These are phyloP conservation scores for Sturnira hondurensis DNA, from an alignment of 2,113 vertebrate genomes.

Conservation along the genomic window DNA sequence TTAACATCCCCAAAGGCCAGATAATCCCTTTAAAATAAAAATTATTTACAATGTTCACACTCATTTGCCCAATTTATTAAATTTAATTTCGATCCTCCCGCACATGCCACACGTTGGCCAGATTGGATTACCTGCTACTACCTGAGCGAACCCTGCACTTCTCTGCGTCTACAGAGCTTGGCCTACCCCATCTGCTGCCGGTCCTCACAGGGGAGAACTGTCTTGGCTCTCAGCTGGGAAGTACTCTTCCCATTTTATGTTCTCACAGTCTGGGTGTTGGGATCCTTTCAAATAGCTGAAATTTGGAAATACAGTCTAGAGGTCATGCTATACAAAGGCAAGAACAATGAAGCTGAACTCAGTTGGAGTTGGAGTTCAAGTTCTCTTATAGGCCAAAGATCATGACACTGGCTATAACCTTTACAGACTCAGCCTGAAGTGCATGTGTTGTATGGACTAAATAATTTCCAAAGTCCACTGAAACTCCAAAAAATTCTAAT, in stretches of 20 bases:
- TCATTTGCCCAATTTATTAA: conserved; percentile 12
- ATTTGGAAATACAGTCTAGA: background rate
- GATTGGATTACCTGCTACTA: background rate
- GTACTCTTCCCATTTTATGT: background rate
- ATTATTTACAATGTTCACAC: background rate
- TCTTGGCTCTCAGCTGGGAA: background rate
- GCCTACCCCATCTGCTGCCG: background rate
- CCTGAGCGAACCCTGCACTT: background rate
- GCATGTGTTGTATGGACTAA: background rate
- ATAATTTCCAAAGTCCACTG: background rate
- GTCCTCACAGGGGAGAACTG: background rate
- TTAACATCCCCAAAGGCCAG: conserved; percentile 74
- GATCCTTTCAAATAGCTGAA: background rate
- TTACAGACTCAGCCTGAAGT: background rate
- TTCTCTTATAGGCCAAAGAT: background rate
- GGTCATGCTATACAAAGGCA: background rate
- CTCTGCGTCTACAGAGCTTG: background rate
- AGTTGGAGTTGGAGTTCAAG: background rate
- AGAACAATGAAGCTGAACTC: background rate
- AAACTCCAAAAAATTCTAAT: background rate
- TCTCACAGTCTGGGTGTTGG: background rate
- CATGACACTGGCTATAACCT: background rate
- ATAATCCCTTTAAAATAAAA: conserved; percentile 11
- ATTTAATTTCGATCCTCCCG: background rate
- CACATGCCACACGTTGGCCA: background rate